Percentiles rank a stretch among this genome's conserved stretches.
These are phyloP conservation scores for Suricata suricatta DNA, from an alignment of 2,113 vertebrate species.

Conservation along the genomic window DNA sequence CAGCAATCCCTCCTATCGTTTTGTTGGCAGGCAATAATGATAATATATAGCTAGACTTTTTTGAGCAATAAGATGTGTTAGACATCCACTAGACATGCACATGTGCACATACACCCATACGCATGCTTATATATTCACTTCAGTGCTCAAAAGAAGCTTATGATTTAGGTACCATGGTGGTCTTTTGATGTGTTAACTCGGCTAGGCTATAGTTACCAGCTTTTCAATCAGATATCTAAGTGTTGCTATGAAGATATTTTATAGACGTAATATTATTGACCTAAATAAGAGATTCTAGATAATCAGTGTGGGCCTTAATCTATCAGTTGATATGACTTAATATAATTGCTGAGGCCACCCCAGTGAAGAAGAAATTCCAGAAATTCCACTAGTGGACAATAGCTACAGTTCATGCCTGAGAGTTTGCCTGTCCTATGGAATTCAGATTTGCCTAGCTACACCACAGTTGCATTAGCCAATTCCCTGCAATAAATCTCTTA, in stretches of 20 bases:
- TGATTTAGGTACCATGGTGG: background rate
- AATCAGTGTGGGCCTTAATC: background rate
- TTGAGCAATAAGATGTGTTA: background rate
- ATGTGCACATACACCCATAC: no score
- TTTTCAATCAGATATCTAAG: background rate
- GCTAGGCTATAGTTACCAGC: background rate
- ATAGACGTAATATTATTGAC: background rate
- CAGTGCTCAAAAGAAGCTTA: background rate
- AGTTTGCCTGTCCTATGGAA: background rate
- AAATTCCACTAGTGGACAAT: background rate
- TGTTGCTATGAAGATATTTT: background rate
- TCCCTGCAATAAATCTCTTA: background rate
- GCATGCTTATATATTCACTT: background rate
- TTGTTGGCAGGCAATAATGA: background rate
- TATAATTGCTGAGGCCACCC: background rate
- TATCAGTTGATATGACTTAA: background rate
- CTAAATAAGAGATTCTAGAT: background rate
- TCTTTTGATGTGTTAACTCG: background rate
- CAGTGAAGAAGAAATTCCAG: background rate
- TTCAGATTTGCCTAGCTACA: background rate
- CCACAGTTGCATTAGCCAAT: background rate
- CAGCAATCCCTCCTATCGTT: background rate
- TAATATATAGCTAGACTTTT: background rate
- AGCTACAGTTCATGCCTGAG: background rate
- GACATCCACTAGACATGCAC: background rate